These are phyloP conservation scores for Formicarius rufipectus DNA, from an alignment of 2,113 vertebrate species.

Conservation along the genomic window DNA sequence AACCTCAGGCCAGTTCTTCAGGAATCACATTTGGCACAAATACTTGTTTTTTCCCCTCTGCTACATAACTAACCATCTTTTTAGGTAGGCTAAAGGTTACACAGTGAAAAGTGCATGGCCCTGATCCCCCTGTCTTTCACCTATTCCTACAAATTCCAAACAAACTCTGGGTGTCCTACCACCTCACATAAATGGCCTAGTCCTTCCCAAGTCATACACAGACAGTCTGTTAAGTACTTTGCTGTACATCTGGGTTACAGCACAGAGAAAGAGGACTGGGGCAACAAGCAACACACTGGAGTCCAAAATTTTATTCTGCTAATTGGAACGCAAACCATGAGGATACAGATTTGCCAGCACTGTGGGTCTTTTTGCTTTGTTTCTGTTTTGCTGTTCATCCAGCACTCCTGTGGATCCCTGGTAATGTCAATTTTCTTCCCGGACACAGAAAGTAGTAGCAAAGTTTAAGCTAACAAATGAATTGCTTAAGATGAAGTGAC, in stretches of 20 bases:
- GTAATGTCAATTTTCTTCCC: not conserved
- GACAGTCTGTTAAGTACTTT: not conserved
- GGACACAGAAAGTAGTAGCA: not conserved
- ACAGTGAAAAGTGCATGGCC: not conserved
- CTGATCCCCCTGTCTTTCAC: not conserved
- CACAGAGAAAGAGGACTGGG: not conserved
- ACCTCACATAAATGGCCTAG: not conserved
- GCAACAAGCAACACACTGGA: not conserved
- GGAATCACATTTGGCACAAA: conserved; percentile 34
- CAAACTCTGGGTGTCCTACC: not conserved
- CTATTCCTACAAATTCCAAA: not conserved
- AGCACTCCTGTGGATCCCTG: not conserved
- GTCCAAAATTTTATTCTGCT: not conserved
- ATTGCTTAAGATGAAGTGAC: not conserved
- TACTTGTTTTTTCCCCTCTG: conserved; percentile 50
- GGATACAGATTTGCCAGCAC: not conserved
- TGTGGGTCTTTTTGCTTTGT: not conserved
- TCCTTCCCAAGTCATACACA: not conserved
- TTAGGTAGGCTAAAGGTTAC: conserved; percentile 37
- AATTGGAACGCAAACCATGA: not conserved
- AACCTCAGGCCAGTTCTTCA: not conserved
- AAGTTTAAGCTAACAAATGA: not conserved
- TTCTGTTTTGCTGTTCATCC: not conserved
- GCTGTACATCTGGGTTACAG: not conserved
- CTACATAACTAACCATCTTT: not conserved